phyloP scores from a whole-genome alignment of 2,888 invertebrate genomes.

The Scaptomyza cyrtandrae region DNA sequence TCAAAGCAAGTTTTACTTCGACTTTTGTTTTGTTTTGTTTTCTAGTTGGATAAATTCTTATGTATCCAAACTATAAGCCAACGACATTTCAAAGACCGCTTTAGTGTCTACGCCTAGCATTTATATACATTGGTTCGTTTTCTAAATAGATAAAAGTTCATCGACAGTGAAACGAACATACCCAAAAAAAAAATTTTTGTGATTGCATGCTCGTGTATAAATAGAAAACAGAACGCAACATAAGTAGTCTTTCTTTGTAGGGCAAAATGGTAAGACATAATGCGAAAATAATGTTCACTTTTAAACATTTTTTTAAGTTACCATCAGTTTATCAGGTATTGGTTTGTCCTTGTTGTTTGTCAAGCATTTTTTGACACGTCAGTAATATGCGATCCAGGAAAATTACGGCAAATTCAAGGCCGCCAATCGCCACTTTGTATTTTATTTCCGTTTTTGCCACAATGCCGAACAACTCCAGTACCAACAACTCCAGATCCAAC shows the following conservation, averaged over 20 bases:
- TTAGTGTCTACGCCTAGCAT: not conserved
- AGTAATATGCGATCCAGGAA: not conserved
- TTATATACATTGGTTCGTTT: not conserved
- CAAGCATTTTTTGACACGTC: not conserved
- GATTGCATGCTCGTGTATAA: not conserved
- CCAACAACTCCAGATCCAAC: not conserved
- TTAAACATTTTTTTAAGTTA: not conserved
- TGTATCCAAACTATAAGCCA: not conserved
- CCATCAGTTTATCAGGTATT: conserved; percentile 5
- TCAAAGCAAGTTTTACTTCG: not conserved
- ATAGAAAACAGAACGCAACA: not conserved
- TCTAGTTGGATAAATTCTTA: not conserved
- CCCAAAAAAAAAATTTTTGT: not conserved
- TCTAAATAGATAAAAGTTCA: not conserved
- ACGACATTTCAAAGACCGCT: not conserved
- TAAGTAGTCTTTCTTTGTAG: conserved; percentile 1
- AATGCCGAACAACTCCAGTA: conserved; percentile 1
- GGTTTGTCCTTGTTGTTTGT: conserved; percentile 5
- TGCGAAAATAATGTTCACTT: not conserved
- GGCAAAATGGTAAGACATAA: too few relatives aligned
- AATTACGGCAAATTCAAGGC: not conserved
- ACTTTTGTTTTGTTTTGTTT: not conserved
- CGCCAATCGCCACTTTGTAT: not conserved
- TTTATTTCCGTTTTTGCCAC: conserved; percentile 3
- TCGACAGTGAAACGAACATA: not conserved